Evolutionary conservation across 2,797 vertebrate species (phyloP).

Genomic region (Potorous gilbertii): DNA sequence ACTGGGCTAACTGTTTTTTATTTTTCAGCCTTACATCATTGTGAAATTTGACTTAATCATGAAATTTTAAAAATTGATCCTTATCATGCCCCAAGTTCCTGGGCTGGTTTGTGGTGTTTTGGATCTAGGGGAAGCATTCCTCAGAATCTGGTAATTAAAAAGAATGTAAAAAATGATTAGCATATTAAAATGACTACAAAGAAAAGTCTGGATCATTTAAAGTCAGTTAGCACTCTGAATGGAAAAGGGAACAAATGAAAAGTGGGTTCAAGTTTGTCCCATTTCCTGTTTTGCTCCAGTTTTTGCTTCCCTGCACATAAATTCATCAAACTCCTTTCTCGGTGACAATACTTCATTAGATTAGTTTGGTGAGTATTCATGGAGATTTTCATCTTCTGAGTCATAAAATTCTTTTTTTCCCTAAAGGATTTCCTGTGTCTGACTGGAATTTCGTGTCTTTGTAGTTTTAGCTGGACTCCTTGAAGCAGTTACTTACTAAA

Average conservation of each 20-base stretch:
- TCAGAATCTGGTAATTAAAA: conserved; percentile 68
- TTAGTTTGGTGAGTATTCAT: conserved; percentile 86
- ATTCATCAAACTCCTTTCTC: conserved; percentile 82
- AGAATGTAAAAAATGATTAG: conserved; percentile 15
- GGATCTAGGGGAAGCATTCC: conserved; percentile 43
- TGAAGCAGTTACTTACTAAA: conserved; percentile 83
- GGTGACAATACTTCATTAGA: conserved; percentile 86
- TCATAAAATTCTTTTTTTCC: conserved; percentile 91
- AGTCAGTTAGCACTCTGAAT: conserved; percentile 59
- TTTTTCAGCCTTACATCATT: conserved; percentile 39
- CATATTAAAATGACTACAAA: conserved; percentile 34
- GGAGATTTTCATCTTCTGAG: conserved; percentile 89
- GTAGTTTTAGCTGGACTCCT: conserved; percentile 85
- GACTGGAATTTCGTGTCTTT: conserved; percentile 88
- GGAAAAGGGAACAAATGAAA: conserved; percentile 75
- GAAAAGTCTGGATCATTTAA: conserved; percentile 67
- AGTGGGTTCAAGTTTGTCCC: conserved; percentile 82
- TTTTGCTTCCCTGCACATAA: conserved; percentile 78
- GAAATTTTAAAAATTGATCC: conserved; percentile 40
- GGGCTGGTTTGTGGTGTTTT: background rate
- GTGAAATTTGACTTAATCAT: conserved; percentile 28
- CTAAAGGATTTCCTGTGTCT: conserved; percentile 87
- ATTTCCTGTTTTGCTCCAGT: conserved; percentile 87
- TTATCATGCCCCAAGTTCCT: conserved; percentile 4
- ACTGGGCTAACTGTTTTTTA: background rate